Conservation (phyloP, 1,140 invertebrate species). For the Plectrocnemia conspersa region DNA sequence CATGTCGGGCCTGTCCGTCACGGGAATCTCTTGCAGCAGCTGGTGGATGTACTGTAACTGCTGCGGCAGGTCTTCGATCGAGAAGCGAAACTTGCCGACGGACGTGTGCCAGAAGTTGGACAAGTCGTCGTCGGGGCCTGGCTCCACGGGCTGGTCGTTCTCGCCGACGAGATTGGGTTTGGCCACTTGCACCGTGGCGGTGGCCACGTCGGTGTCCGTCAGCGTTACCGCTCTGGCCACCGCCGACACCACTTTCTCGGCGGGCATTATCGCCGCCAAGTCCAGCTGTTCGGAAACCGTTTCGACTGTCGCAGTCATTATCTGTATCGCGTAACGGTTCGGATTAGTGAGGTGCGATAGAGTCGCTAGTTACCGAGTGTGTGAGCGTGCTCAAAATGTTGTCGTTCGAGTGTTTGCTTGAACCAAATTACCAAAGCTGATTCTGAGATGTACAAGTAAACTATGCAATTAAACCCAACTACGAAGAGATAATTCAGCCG, state of each 20-base stretch:
- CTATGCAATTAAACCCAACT: no score
- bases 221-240: conserved; percentile 81
- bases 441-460: no score
- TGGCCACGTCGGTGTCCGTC: conserved; percentile 84
- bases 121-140: conserved; percentile 64
- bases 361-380: no score
- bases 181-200: conserved; percentile 56
- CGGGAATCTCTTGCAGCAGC: conserved; percentile 79
- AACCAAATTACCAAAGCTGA: no score
- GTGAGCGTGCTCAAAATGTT: no score
- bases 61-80: conserved; percentile 85
- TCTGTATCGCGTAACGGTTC: no score
- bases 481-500: no score
- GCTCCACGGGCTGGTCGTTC: conserved; percentile 62
- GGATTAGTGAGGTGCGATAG: no score
- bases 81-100: conserved; percentile 87
- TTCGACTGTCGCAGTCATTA: conserved; percentile 90
- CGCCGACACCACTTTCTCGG: conserved; percentile 73
- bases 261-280: conserved; percentile 75
- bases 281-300: conserved; percentile 86
- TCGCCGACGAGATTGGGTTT: conserved; percentile 65
- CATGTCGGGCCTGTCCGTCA: conserved; percentile 84
- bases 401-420: no score
- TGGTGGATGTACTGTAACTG: conserved; percentile 90
- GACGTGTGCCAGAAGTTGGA: conserved; percentile 88